Conservation (phyloP, 1,140 invertebrate species). For the Ladona fulva region DNA sequence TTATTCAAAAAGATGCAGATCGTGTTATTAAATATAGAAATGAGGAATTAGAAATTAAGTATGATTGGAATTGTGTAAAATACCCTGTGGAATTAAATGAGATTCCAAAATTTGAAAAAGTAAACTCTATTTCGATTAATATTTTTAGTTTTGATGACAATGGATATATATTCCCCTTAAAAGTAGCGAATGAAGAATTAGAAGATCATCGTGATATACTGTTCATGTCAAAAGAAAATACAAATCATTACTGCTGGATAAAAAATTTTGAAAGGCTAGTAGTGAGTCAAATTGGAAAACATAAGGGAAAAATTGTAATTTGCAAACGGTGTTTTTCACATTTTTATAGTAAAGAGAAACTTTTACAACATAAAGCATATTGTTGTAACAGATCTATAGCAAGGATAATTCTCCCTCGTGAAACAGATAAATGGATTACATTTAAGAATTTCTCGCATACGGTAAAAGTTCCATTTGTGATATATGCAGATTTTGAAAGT, state of each 20-base stretch:
- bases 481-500: not conserved
- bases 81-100: too few species aligned
- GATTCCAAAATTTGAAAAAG: too few species aligned
- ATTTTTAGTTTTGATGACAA: not conserved
- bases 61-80: too few species aligned
- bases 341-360: not conserved
- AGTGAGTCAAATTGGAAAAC: not conserved
- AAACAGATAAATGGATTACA: not conserved
- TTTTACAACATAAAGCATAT: not conserved
- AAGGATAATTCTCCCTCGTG: not conserved
- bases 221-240: not conserved
- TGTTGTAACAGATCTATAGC: not conserved
- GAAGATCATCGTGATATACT: not conserved
- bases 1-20: too few species aligned
- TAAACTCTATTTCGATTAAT: not conserved
- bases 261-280: not conserved
- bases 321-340: not conserved
- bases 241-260: not conserved
- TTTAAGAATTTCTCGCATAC: not conserved
- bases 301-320: not conserved
- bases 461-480: not conserved
- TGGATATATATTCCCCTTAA: not conserved
- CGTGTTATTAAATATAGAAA: too few species aligned
- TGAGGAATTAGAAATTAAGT: too few species aligned
- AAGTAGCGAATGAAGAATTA: not conserved